Evolutionary conservation across 2,113 vertebrate species (phyloP), one percentile per base, ranked within the genome.

Genomic region (Nothoprocta perdicaria): DNA sequence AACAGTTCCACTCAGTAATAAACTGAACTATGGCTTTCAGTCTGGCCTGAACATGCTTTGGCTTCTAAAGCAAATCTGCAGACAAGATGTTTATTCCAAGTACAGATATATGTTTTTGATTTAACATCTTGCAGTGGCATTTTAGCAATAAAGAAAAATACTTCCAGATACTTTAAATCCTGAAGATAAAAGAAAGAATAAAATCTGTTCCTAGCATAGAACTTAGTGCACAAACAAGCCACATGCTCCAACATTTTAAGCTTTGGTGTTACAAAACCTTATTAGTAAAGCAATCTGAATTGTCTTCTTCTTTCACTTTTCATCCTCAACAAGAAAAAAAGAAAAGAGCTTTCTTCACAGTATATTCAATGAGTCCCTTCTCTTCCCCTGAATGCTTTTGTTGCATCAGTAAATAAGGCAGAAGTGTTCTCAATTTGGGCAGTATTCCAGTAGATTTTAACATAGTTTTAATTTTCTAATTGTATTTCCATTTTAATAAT

Each of bases 331-430:
- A 65, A 13, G 87, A 63, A 46, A 43, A 86, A 53, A 31, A 67
- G 75, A 68, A 82, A 84, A 78, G 63, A 41, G 3, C 53, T 80
- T 96, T 93, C n/a, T 88, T 88, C 67, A 67, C 14, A 17, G 67
- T 91, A 55, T 53, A 40, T 80, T 96, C 80, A 86, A 68, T 94
- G 43, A 85, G 79, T 27, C 73, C 50, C 71, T 96, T 97, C 75
- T 83, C 66, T 71, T 53, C 45, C 31, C 26, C 3, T 78, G 2
- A 84, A 79, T 33, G 16, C n/a, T 93, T 93, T 86, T 94, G 67
- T 90, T 61, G 41, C 48, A 89, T 86, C 80, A 57, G 71, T 58
- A 95, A 95, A 65, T 63, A 89, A 67, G 66, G 82, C 82, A 92
- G 69, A 94, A 94, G 67, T 60, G 79, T 86, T 95, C 81, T 80